Percentiles rank a stretch among this genome's conserved stretches.
Evolutionary conservation across 1,140 invertebrate species (phyloP).

Genomic region (Sinella curviseta): DNA sequence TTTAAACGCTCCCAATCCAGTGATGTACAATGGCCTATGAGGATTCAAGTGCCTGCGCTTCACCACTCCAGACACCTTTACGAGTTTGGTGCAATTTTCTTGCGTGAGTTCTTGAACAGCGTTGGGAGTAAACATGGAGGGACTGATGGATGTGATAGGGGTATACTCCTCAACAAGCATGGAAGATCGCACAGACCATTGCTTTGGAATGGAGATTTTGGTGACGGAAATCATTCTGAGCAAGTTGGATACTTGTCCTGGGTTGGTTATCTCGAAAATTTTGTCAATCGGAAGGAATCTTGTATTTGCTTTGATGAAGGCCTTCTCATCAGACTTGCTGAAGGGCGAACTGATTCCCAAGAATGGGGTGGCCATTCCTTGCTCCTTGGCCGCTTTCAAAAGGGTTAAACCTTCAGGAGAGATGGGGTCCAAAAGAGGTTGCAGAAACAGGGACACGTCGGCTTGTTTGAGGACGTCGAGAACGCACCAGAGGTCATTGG

Average conservation of each 20-base stretch:
- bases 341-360: conserved; percentile 40
- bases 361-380: conserved; percentile 46
- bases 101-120: not conserved
- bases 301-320: conserved; percentile 40
- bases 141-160: not conserved
- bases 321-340: conserved; percentile 45
- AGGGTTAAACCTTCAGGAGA: conserved; percentile 45
- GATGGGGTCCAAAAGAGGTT: conserved; percentile 56
- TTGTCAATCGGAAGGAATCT: conserved; percentile 36
- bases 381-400: conserved; percentile 40
- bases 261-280: conserved; percentile 40
- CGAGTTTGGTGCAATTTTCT: conserved; percentile 22
- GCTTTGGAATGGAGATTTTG: conserved; percentile 42
- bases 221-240: conserved; percentile 42
- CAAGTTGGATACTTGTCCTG: conserved; percentile 42
- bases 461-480: conserved; percentile 83
- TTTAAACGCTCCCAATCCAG: conserved; percentile 41
- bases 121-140: conserved; percentile 15
- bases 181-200: conserved; percentile 39
- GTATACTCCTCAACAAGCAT: conserved; percentile 40
- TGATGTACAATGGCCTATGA: conserved; percentile 37
- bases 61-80: conserved; percentile 38
- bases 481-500: conserved; percentile 69
- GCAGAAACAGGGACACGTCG: conserved; percentile 75
- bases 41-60: conserved; percentile 43